Percentiles rank a stretch among this genome's conserved stretches.
phyloP scores from a whole-genome alignment of 1,140 invertebrate species.

The Meloidogyne exigua region DNA sequence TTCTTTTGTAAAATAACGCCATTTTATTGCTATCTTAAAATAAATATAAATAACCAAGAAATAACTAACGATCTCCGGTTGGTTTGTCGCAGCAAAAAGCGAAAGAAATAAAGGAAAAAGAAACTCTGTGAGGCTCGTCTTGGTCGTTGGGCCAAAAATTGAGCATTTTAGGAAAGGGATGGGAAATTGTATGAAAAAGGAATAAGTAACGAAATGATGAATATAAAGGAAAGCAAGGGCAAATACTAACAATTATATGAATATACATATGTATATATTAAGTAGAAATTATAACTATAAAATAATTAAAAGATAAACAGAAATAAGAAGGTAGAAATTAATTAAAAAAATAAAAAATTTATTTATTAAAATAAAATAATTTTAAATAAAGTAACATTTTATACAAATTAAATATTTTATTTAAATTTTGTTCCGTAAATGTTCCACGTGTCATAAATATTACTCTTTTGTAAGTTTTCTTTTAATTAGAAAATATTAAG shows the following conservation, averaged over 20 bases:
- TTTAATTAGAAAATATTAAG: too few relatives aligned
- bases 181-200: conserved; percentile 1
- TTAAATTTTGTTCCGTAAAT: too few relatives aligned
- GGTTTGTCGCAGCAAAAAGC: background rate
- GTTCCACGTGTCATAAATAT: too few relatives aligned
- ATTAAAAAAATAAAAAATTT: too few relatives aligned
- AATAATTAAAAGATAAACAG: background rate
- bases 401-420: too few relatives aligned
- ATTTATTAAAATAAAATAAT: too few relatives aligned
- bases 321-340: too few relatives aligned
- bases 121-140: background rate
- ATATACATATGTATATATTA: too few relatives aligned
- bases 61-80: background rate
- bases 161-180: background rate
- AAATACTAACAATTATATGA: conserved; percentile 4
- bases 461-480: too few relatives aligned
- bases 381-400: too few relatives aligned
- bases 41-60: background rate
- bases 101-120: background rate
- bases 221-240: background rate
- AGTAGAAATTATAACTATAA: background rate
- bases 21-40: conserved; percentile 1
- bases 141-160: background rate
- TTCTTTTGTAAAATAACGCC: background rate
- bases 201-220: conserved; percentile 2